These are phyloP conservation scores for Coptodon rendalli DNA, from an alignment of 2,113 vertebrate genomes.

Conservation along the genomic window DNA sequence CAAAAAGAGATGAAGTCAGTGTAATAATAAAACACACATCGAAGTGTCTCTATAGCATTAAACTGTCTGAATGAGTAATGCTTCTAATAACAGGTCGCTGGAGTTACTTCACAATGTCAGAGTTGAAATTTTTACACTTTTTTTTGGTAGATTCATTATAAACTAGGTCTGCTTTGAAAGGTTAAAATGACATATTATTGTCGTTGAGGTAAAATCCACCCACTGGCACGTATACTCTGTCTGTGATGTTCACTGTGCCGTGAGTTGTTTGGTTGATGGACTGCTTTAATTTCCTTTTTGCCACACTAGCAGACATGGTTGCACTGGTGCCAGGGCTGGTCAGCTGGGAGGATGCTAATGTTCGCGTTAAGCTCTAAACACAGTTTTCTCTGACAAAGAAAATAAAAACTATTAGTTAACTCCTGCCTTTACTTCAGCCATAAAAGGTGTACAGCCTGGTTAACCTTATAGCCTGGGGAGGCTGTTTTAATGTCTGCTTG, in stretches of 20 bases:
- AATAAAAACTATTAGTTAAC: not conserved
- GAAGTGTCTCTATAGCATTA: not conserved
- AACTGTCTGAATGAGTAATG: constrained; percentile 20
- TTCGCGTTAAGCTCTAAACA: not conserved
- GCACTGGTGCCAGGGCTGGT: not conserved
- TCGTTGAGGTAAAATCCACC: constrained; percentile 25
- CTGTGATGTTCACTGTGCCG: not conserved
- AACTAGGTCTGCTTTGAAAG: not conserved
- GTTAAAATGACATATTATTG: not conserved
- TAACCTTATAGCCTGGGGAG: not conserved
- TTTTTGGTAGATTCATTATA: not conserved
- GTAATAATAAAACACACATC: not conserved
- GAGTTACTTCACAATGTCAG: not conserved
- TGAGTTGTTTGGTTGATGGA: constrained; percentile 33
- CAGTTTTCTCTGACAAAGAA: not conserved
- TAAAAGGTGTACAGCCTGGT: not conserved
- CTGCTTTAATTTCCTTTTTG: constrained; percentile 18
- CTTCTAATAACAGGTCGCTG: not conserved
- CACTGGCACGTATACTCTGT: not conserved
- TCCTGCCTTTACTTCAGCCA: not conserved
- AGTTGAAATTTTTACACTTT: not conserved
- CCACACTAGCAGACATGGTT: not conserved
- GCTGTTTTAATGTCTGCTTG: not conserved
- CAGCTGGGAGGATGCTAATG: not conserved
- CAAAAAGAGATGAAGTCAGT: constrained; percentile 14